phyloP scores from a whole-genome alignment of 2,888 invertebrate species.

The Criorhina ranunculi region DNA sequence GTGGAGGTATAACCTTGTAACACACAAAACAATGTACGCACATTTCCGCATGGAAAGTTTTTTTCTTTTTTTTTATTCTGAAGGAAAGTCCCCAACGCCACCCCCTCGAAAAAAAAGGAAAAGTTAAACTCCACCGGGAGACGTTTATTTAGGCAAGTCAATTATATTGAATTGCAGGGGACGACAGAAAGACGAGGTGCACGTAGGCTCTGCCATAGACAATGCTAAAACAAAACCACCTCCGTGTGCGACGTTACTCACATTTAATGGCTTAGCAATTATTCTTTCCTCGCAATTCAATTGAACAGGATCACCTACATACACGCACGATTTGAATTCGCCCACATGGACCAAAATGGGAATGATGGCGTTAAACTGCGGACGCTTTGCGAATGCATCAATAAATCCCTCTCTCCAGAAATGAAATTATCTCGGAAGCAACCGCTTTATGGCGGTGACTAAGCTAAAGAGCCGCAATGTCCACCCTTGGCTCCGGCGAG shows the following conservation, averaged over 20 bases:
- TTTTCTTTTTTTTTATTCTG: not conserved
- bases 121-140: constrained; percentile 26
- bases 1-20: constrained; percentile 15
- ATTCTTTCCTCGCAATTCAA: constrained; percentile 60
- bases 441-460: constrained; percentile 32
- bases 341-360: not conserved
- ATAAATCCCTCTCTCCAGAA: constrained; percentile 48
- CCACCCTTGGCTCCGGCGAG: constrained; percentile 35
- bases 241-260: constrained; percentile 57
- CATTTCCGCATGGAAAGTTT: constrained; percentile 35
- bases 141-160: constrained; percentile 54
- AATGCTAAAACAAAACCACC: constrained; percentile 6
- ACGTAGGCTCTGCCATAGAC: constrained; percentile 18
- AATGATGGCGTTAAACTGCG: constrained; percentile 36
- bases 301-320: constrained; percentile 51
- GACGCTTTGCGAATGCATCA: constrained; percentile 60
- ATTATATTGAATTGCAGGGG: constrained; percentile 54
- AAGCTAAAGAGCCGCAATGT: constrained; percentile 38
- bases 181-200: constrained; percentile 14
- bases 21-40: constrained; percentile 46
- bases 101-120: constrained; percentile 4
- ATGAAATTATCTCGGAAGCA: constrained; percentile 34
- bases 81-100: not conserved
- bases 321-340: constrained; percentile 8
- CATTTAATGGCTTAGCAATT: constrained; percentile 68